Evolutionary conservation across 2,113 vertebrate species (phyloP).

Genomic region (Pycnonotus jocosus): DNA sequence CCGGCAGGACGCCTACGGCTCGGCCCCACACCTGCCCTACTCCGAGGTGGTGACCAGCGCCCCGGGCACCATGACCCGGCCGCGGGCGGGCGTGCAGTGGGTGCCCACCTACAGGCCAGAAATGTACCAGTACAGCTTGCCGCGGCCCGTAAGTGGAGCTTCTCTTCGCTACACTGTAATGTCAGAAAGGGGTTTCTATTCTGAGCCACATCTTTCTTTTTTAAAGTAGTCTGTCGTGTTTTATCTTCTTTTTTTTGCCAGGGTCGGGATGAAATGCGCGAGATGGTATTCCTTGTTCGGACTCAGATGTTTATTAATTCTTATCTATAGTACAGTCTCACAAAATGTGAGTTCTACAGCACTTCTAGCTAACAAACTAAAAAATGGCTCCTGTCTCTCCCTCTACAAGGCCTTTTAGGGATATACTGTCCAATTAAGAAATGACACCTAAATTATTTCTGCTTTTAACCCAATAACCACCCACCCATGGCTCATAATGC

Average conservation of each 20-base stretch:
- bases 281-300: background rate
- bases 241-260: background rate
- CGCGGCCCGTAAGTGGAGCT: conserved; percentile 83
- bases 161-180: background rate
- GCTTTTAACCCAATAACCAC: background rate
- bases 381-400: background rate
- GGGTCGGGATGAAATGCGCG: background rate
- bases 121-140: conserved; percentile 92
- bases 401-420: background rate
- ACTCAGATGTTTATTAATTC: background rate
- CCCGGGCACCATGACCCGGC: conserved; percentile 87
- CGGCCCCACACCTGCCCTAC: conserved; percentile 84
- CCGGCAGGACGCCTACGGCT: conserved; percentile 82
- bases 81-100: conserved; percentile 87
- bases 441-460: background rate
- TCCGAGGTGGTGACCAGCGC: conserved; percentile 93
- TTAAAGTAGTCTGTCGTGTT: background rate
- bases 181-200: background rate
- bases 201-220: background rate
- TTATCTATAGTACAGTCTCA: background rate
- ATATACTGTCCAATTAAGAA: background rate
- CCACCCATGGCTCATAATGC: background rate
- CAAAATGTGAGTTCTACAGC: background rate
- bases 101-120: conserved; percentile 90
- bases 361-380: background rate